phyloP scores from a whole-genome alignment of 2,797 vertebrate genomes.

The Mastacembelus armatus region DNA sequence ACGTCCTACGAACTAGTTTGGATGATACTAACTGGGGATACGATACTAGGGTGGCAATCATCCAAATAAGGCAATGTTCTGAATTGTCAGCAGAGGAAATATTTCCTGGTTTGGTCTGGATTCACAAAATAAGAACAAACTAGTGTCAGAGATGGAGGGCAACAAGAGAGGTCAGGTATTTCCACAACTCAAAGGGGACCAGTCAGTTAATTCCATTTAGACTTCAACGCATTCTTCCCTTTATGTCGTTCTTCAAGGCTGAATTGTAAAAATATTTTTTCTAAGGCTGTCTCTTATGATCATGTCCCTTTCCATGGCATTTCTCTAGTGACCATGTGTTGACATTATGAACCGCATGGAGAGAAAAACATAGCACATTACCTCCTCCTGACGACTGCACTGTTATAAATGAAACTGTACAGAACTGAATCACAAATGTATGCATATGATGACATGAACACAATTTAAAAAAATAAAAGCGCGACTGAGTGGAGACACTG shows the following conservation, averaged over 20 bases:
- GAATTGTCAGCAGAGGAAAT: background rate
- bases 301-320: constrained; percentile 12
- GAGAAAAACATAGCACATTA: constrained; percentile 5
- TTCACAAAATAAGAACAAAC: background rate
- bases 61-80: background rate
- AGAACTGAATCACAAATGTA: background rate
- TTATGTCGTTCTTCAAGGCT: constrained; percentile 30
- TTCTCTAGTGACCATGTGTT: constrained; percentile 1
- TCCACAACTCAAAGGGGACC: too few species aligned
- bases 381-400: background rate
- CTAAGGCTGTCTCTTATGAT: constrained; percentile 4
- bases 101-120: constrained; percentile 8
- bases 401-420: background rate
- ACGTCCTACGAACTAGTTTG: background rate
- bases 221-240: constrained; percentile 29
- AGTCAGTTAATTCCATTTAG: too few species aligned
- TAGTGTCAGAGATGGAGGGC: constrained; percentile 1
- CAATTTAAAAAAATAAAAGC: constrained; percentile 4
- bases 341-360: constrained; percentile 10
- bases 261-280: constrained; percentile 7
- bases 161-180: background rate
- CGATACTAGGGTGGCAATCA: background rate
- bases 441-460: background rate
- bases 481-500: background rate
- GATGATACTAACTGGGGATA: background rate